Conservation (phyloP, 2,113 vertebrate genomes). For the Corydoras maculifer region DNA sequence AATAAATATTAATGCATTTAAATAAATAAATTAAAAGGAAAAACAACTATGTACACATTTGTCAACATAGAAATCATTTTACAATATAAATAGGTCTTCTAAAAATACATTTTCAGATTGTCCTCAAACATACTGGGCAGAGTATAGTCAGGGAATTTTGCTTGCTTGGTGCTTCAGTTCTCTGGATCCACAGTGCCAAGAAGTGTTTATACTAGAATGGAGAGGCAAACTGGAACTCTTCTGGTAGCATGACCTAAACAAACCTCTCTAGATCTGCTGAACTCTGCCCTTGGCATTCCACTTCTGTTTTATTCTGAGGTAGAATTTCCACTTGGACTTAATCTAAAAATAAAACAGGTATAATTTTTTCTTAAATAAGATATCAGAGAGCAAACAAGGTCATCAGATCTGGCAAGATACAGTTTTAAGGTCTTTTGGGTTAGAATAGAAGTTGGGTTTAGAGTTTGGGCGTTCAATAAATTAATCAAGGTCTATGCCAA, state of each 20-base stretch:
- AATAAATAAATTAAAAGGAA: conserved; percentile 73
- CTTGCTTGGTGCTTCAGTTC: conserved; percentile 2
- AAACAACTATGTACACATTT: conserved; percentile 61
- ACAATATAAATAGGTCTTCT: conserved; percentile 36
- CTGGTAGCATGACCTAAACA: conserved; percentile 27
- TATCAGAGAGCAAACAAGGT: background rate
- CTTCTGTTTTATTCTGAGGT: conserved; percentile 67
- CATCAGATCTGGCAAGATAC: conserved; percentile 1
- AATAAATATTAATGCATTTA: conserved; percentile 71
- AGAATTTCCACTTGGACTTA: conserved; percentile 63
- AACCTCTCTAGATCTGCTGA: conserved; percentile 48
- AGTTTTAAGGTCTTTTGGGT: background rate
- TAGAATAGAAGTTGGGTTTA: too few relatives aligned
- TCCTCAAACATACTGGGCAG: background rate
- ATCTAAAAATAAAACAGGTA: conserved; percentile 47
- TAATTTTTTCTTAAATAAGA: conserved; percentile 29
- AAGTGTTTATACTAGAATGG: conserved; percentile 50
- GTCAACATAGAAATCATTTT: conserved; percentile 47
- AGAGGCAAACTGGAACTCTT: conserved; percentile 4
- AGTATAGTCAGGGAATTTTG: background rate
- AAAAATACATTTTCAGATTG: conserved; percentile 19
- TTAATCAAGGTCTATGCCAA: too few relatives aligned
- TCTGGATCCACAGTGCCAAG: conserved; percentile 25
- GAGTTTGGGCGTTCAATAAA: too few relatives aligned
- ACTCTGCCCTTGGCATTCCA: conserved; percentile 50